These are phyloP conservation scores for Spatulosminthurus flaviceps DNA, from an alignment of 2,888 invertebrate genomes.

Conservation along the genomic window DNA sequence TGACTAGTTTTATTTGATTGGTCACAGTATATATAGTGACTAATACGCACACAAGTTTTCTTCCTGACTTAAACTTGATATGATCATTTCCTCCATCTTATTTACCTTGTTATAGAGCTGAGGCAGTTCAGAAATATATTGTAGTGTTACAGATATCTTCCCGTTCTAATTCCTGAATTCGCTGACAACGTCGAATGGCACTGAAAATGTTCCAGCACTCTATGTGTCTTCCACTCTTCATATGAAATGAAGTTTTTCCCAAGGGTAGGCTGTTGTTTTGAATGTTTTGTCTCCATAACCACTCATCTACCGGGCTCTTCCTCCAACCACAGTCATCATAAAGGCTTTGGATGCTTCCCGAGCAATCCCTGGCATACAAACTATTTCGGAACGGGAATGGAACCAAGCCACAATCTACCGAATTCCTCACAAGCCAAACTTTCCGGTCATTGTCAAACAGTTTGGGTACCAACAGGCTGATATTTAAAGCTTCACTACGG, in stretches of 20 bases:
- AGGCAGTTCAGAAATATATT: too few species aligned
- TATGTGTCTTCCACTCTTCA: background rate
- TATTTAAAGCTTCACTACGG: slow-evolving; percentile 14
- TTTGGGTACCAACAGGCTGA: slow-evolving; percentile 37
- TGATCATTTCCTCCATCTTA: too few species aligned
- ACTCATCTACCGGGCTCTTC: slow-evolving; percentile 27
- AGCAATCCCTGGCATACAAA: slow-evolving; percentile 1
- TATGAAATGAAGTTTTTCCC: background rate
- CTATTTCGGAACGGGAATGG: slow-evolving; percentile 24
- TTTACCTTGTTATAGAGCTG: too few species aligned
- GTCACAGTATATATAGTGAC: too few species aligned
- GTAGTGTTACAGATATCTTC: too few species aligned
- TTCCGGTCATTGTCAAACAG: background rate
- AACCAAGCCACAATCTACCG: slow-evolving; percentile 31
- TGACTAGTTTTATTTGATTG: too few species aligned
- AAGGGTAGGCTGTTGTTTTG: background rate
- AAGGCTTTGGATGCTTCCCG: background rate
- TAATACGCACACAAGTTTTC: too few species aligned
- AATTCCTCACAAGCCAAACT: slow-evolving; percentile 11
- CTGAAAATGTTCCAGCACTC: slow-evolving; percentile 37
- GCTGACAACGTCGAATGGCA: slow-evolving; percentile 20
- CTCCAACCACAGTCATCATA: slow-evolving; percentile 44
- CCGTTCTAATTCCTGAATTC: slow-evolving; percentile 8
- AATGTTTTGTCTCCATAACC: background rate
- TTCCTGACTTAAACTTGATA: too few species aligned